A percentile compares a stretch with the other conserved stretches of the same genome.
Conservation (phyloP, 2,113 vertebrate genomes). For the Heterochromis multidens region DNA sequence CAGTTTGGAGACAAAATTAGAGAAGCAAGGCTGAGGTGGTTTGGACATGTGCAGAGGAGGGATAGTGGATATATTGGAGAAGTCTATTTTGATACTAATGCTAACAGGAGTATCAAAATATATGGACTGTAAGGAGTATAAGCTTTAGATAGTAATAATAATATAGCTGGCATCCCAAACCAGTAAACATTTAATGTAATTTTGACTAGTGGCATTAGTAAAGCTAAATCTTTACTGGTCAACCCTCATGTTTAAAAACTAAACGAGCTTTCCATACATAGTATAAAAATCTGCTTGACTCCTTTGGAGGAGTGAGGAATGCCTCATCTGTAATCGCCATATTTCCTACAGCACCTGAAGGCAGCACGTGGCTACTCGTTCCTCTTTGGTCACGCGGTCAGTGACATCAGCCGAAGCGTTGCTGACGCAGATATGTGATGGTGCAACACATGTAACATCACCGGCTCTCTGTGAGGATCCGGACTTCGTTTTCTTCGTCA, state of each 20-base stretch:
- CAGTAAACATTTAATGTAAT: background rate
- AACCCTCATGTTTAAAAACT: background rate
- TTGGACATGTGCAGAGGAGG: too few species aligned
- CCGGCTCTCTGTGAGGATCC: background rate
- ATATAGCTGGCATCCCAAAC: background rate
- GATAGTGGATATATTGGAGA: too few species aligned
- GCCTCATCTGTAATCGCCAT: background rate
- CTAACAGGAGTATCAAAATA: background rate
- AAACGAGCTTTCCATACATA: background rate
- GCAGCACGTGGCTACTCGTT: background rate
- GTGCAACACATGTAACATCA: background rate
- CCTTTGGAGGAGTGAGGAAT: background rate
- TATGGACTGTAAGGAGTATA: too few species aligned
- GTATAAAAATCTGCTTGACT: background rate
- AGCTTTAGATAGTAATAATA: too few species aligned
- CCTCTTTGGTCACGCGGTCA: conserved; percentile 17
- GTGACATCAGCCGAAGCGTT: conserved; percentile 26
- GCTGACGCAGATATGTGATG: background rate
- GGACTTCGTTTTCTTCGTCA: background rate
- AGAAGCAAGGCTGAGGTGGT: too few species aligned
- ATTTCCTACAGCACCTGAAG: background rate
- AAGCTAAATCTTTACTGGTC: background rate
- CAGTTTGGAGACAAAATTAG: too few species aligned
- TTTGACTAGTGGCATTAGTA: background rate
- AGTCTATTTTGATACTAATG: background rate